Percentiles rank a stretch among this genome's conserved stretches.
Evolutionary conservation across 2,888 invertebrate species (phyloP).

Genomic region (Lymantria dispar): DNA sequence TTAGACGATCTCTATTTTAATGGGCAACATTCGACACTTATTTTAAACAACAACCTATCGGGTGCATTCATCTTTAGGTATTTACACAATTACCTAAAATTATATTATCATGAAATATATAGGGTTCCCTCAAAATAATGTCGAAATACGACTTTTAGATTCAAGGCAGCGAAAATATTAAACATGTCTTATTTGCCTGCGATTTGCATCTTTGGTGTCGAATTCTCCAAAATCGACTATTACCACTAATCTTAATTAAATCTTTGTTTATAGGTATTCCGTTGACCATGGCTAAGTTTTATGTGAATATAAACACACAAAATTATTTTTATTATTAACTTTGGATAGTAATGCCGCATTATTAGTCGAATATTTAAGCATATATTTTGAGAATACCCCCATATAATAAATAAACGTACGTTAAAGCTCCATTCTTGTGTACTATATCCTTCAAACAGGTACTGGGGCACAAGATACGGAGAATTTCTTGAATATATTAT

Average conservation of each 20-base stretch:
- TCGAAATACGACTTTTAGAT: not conserved
- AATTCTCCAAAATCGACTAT: too few species aligned
- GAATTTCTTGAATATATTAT: conserved; percentile 54
- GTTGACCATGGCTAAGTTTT: too few species aligned
- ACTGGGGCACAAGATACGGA: conserved; percentile 60
- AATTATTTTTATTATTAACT: not conserved
- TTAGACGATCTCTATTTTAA: conserved; percentile 24
- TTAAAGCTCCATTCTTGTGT: conserved; percentile 65
- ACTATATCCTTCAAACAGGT: conserved; percentile 53
- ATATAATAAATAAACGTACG: conserved; percentile 30
- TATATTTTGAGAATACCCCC: not conserved
- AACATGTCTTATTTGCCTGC: not conserved
- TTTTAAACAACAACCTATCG: conserved; percentile 39
- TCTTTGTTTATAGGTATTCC: too few species aligned
- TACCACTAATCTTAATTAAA: not conserved
- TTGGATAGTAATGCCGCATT: not conserved
- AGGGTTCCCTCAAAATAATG: not conserved
- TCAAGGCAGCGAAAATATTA: not conserved
- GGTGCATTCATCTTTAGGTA: conserved; percentile 65
- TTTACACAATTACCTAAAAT: conserved; percentile 65
- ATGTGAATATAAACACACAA: not conserved
- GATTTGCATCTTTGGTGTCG: not conserved
- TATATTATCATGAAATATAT: conserved; percentile 31
- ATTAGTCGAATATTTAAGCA: not conserved
- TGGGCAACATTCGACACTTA: conserved; percentile 50